These are phyloP conservation scores for Magallana nippona DNA, from an alignment of 2,888 invertebrate species.

Conservation along the genomic window DNA sequence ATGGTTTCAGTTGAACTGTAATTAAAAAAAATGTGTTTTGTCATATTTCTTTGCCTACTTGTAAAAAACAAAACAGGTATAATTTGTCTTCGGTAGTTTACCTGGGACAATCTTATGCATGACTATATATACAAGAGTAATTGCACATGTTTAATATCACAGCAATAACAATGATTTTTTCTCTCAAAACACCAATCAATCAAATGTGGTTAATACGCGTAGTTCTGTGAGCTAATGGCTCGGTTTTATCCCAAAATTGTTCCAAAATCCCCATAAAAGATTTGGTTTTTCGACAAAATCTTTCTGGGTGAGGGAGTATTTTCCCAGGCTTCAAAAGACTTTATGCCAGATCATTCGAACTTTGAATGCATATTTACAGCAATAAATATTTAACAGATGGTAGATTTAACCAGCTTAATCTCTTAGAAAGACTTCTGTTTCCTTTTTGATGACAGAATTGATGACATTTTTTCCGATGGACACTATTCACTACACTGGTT, in stretches of 20 bases:
- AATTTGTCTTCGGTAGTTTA: conserved; percentile 3
- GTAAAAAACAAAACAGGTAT: too few species aligned
- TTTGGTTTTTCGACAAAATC: neutral
- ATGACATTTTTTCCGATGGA: conserved; percentile 20
- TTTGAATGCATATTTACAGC: neutral
- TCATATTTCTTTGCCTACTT: too few species aligned
- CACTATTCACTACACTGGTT: conserved; percentile 6
- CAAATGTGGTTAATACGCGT: neutral
- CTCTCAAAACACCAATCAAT: conserved; percentile 16
- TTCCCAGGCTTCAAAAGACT: neutral
- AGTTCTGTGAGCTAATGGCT: neutral
- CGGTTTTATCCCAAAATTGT: neutral
- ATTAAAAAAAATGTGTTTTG: too few species aligned
- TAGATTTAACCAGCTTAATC: conserved; percentile 28
- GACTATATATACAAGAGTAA: neutral
- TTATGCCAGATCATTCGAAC: conserved; percentile 9
- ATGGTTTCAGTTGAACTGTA: too few species aligned
- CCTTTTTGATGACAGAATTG: neutral
- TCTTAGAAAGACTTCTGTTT: conserved; percentile 24
- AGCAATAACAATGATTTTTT: neutral
- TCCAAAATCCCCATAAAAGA: neutral
- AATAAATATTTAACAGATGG: conserved; percentile 23
- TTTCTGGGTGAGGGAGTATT: conserved; percentile 20
- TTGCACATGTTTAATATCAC: conserved; percentile 1
- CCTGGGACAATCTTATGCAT: neutral